phyloP scores from a whole-genome alignment of 2,797 vertebrate genomes.

The Meda fulgida region DNA sequence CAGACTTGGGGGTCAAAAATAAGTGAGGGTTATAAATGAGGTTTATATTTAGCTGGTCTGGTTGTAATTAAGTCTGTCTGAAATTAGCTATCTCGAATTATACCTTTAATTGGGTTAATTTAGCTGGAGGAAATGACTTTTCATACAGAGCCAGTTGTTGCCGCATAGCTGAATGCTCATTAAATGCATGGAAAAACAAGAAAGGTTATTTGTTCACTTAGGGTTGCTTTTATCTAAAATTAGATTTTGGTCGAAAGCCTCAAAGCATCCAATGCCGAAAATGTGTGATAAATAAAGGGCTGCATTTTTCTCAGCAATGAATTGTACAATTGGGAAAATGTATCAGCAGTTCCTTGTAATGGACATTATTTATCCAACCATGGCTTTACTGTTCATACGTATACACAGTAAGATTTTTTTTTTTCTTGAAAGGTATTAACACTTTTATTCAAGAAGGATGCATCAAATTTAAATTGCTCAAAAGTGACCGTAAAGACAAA shows the following conservation, averaged over 20 bases:
- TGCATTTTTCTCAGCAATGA: not conserved
- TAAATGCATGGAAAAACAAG: slow-evolving; percentile 8
- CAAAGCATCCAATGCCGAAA: slow-evolving; percentile 11
- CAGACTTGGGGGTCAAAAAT: slow-evolving; percentile 17
- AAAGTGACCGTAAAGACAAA: not conserved
- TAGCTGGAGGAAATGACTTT: slow-evolving; percentile 31
- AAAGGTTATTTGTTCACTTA: slow-evolving; percentile 36
- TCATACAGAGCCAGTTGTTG: not conserved
- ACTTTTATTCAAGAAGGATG: not conserved
- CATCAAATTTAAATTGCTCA: not conserved
- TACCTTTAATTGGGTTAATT: slow-evolving; percentile 27
- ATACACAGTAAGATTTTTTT: too few species aligned
- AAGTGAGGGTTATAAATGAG: slow-evolving; percentile 20
- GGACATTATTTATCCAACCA: not conserved
- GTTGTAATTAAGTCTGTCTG: slow-evolving; percentile 23
- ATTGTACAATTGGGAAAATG: not conserved
- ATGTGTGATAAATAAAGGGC: not conserved
- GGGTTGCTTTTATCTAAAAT: slow-evolving; percentile 39
- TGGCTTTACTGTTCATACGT: too few species aligned
- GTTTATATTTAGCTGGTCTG: slow-evolving; percentile 22
- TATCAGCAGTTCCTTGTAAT: not conserved
- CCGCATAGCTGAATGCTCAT: slow-evolving; percentile 4
- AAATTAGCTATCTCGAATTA: slow-evolving; percentile 25
- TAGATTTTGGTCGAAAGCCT: slow-evolving; percentile 22
- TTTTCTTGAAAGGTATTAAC: not conserved